These are phyloP conservation scores for Agapornis roseicollis DNA, from an alignment of 2,113 vertebrate genomes.

Conservation along the genomic window DNA sequence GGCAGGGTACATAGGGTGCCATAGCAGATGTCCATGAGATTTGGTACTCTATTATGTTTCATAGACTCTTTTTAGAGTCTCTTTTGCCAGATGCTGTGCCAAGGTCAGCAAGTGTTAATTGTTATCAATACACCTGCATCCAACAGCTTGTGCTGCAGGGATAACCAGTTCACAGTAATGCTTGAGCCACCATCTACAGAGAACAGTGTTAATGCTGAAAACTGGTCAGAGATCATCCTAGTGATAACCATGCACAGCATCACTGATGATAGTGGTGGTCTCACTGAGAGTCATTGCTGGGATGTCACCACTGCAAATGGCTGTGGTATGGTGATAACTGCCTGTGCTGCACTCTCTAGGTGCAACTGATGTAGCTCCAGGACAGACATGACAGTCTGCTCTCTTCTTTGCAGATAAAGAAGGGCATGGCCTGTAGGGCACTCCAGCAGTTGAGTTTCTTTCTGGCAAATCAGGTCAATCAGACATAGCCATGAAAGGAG, in stretches of 20 bases:
- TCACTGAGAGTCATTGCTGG: neutral
- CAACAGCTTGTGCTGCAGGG: neutral
- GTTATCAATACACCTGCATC: fast-evolving
- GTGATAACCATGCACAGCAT: neutral
- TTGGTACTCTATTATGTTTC: neutral
- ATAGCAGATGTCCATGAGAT: neutral
- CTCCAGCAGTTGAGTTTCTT: neutral
- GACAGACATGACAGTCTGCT: neutral
- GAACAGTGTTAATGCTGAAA: neutral
- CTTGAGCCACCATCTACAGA: neutral
- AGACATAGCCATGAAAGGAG: neutral
- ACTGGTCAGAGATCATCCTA: neutral
- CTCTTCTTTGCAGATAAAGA: neutral
- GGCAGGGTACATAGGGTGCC: neutral
- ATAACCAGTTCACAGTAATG: neutral
- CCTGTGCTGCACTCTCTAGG: neutral
- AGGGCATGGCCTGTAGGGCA: neutral
- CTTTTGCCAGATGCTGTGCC: neutral
- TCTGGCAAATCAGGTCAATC: neutral
- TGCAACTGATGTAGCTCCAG: neutral
- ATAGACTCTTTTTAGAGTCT: neutral
- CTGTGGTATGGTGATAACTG: neutral
- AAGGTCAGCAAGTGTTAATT: neutral
- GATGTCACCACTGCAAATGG: neutral
- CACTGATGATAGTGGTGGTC: neutral